Evolutionary conservation across 2,888 invertebrate species (phyloP).

Genomic region (Scaptomyza tumidula): DNA sequence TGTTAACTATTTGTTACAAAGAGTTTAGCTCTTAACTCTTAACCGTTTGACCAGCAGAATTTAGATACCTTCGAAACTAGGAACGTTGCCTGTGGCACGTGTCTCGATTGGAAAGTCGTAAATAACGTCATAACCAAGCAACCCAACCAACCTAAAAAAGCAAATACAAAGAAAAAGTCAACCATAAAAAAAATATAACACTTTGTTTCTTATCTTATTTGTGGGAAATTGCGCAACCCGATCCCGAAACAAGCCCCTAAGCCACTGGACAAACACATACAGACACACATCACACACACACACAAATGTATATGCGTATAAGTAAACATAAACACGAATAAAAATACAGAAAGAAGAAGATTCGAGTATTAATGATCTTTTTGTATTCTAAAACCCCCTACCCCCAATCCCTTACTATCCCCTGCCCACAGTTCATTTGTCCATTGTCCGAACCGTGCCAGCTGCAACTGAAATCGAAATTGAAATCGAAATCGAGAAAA

Average conservation of each 20-base stretch:
- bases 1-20: background rate
- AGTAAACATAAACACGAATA: conserved; percentile 67
- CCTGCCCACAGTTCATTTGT: background rate
- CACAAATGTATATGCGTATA: conserved; percentile 54
- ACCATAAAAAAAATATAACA: conserved; percentile 38
- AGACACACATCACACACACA: too few relatives aligned
- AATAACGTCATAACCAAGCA: conserved; percentile 1
- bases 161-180: conserved; percentile 20
- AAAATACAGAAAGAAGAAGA: conserved; percentile 31
- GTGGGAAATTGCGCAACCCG: conserved; percentile 45
- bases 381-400: conserved; percentile 42
- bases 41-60: conserved; percentile 3
- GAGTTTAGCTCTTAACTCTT: background rate
- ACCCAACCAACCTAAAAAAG: conserved; percentile 7
- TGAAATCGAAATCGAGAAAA: conserved; percentile 24
- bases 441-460: conserved; percentile 39
- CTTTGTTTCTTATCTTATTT: conserved; percentile 59
- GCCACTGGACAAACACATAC: conserved; percentile 23
- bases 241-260: conserved; percentile 41
- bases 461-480: conserved; percentile 39
- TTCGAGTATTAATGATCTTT: conserved; percentile 14
- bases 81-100: conserved; percentile 30
- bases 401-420: background rate
- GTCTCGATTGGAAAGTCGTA: conserved; percentile 51
- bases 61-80: background rate